Percentiles rank a stretch among this genome's conserved stretches.
phyloP scores from a whole-genome alignment of 2,888 invertebrate species.

The Pasiphila rectangulata region DNA sequence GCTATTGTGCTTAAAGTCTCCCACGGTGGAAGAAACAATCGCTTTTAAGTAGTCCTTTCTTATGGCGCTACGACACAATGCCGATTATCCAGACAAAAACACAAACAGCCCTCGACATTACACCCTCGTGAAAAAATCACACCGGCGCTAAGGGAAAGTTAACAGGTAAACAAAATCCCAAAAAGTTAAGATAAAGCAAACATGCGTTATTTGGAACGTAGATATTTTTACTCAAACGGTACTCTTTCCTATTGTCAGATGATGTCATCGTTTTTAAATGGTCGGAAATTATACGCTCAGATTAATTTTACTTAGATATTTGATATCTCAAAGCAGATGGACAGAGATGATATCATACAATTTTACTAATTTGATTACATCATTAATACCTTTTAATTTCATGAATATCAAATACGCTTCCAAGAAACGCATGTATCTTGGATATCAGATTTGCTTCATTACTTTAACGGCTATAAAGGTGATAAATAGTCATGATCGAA shows the following conservation, averaged over 20 bases:
- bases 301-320: conserved; percentile 24
- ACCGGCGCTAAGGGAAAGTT: conserved; percentile 63
- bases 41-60: conserved; percentile 49
- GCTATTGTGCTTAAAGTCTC: conserved; percentile 4
- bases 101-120: conserved; percentile 62
- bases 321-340: conserved; percentile 18
- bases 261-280: conserved; percentile 23
- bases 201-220: conserved; percentile 45
- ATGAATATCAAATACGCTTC: conserved; percentile 24
- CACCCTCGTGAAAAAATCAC: conserved; percentile 53
- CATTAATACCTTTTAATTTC: conserved; percentile 27
- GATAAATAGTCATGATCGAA: conserved; percentile 1
- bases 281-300: conserved; percentile 14
- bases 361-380: conserved; percentile 31
- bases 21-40: conserved; percentile 2
- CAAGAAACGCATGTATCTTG: conserved; percentile 13
- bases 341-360: conserved; percentile 32
- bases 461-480: conserved; percentile 5
- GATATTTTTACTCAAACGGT: conserved; percentile 40
- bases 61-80: conserved; percentile 64
- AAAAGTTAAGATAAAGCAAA: conserved; percentile 56
- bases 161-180: conserved; percentile 56
- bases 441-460: conserved; percentile 19
- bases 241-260: conserved; percentile 43
- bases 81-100: conserved; percentile 62